Evolutionary conservation across 2,797 vertebrate genomes (phyloP), one percentile per base, ranked within the genome.

Genomic region (Enteromius afrohamiltoni): DNA sequence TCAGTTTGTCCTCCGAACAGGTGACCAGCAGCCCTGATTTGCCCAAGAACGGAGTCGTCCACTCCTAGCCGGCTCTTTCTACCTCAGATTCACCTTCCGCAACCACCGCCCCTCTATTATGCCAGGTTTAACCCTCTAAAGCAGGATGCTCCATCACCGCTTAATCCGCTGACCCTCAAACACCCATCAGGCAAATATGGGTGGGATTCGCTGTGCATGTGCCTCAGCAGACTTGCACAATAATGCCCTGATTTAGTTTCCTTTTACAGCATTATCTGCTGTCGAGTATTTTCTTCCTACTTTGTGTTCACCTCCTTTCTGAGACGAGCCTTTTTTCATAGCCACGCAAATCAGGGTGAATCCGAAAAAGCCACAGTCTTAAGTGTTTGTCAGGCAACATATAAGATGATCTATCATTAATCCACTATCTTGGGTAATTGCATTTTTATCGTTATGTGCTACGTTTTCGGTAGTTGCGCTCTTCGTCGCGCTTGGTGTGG

Each of bases 211-310:
- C 78, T 47, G 75, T 53, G 69, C 77, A 37, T 73, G 73, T 51
- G 69, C 76, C 71, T 80, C 51, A n/a, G 40, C 26, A 62, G 60
- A 53, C 83, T 83, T 86, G 82, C 84, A 83, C 87, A 49, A 42
- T 73, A 81, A 79, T 53, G n/a, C 31, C 64, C 47, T 53, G 34
- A 65, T 75, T 47, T 51, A 75, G n/a, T 45, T 79, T 80, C 47
- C 82, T 79, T 42, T 64, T 17, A 94, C 93, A 93, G 96, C 96
- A 96, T 95, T 96, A 96, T 96, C 96, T 96, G 95, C 95, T 94
- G 94, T 94, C 91, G 90, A 94, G 95, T 95, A 93, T 94, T 82
- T 93, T 95, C 94, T 94, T 95, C 14, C 21, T 71, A 51, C 6
- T 69, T 94, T 95, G 94, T 95, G 93, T 95, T 80, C 55, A 68